Evolutionary conservation across 2,888 invertebrate genomes (phyloP).

Genomic region (Iphiclides podalirius): DNA sequence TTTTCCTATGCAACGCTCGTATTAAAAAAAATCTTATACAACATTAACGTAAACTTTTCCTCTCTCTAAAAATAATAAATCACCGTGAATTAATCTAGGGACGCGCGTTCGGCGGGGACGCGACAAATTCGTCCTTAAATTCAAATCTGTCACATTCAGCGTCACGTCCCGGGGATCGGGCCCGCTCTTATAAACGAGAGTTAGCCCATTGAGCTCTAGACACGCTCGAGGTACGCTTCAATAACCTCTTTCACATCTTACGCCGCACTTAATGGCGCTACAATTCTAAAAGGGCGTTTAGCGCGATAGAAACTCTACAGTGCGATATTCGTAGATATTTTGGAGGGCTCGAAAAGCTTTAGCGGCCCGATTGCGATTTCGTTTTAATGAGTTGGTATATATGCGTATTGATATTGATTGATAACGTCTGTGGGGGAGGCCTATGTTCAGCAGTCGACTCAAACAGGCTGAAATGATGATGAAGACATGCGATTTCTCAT

Average conservation of each 20-base stretch:
- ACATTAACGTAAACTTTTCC: not conserved
- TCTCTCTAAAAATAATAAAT: not conserved
- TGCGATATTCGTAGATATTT: not conserved
- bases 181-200: slow-evolving; percentile 7
- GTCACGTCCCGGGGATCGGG: slow-evolving; percentile 11
- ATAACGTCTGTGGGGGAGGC: too few species aligned
- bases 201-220: slow-evolving; percentile 13
- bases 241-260: slow-evolving; percentile 11
- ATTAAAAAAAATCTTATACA: too few species aligned
- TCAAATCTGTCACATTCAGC: slow-evolving; percentile 20
- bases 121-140: slow-evolving; percentile 19
- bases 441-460: too few species aligned
- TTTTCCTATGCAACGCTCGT: too few species aligned
- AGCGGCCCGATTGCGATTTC: too few species aligned
- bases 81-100: not conserved
- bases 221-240: slow-evolving; percentile 13
- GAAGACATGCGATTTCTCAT: too few species aligned
- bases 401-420: too few species aligned
- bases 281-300: slow-evolving; percentile 3
- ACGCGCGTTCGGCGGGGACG: not conserved
- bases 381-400: too few species aligned
- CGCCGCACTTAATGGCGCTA: slow-evolving; percentile 11
- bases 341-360: not conserved
- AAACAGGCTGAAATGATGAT: too few species aligned
- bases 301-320: not conserved